Evolutionary conservation across 2,888 invertebrate genomes (phyloP).

Genomic region (Reticulitermes lucifugus): DNA sequence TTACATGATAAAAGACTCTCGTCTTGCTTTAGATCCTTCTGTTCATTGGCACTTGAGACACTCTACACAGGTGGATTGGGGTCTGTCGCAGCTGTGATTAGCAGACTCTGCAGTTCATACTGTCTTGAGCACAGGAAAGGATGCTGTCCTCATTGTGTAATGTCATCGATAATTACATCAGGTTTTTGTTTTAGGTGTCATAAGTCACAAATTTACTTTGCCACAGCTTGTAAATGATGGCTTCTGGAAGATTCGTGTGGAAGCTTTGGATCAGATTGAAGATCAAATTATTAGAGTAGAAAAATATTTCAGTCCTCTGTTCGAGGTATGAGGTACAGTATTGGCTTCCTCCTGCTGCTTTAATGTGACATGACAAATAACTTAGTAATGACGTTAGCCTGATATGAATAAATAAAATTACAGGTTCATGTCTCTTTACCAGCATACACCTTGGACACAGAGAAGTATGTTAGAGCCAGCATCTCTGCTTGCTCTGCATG

Average conservation of each 20-base stretch:
- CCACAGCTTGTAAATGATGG: slow-evolving; percentile 61
- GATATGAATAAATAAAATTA: slow-evolving; percentile 24
- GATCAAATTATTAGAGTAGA: slow-evolving; percentile 60
- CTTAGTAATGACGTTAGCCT: not conserved
- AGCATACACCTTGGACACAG: slow-evolving; percentile 59
- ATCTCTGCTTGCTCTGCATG: slow-evolving; percentile 59
- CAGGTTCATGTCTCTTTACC: slow-evolving; percentile 61
- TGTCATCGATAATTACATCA: slow-evolving; percentile 24
- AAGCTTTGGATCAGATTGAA: slow-evolving; percentile 60
- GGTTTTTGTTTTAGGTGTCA: slow-evolving; percentile 58
- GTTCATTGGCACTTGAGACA: too few species aligned
- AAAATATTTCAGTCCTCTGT: slow-evolving; percentile 61
- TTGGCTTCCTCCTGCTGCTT: not conserved
- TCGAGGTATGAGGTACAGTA: slow-evolving; percentile 58
- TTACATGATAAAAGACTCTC: too few species aligned
- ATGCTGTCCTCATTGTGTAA: not conserved
- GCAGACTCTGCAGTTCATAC: too few species aligned
- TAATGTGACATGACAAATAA: not conserved
- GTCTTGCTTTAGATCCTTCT: too few species aligned
- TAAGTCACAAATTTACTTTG: slow-evolving; percentile 59
- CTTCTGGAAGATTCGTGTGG: slow-evolving; percentile 61
- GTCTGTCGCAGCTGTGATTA: too few species aligned
- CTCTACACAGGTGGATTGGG: too few species aligned
- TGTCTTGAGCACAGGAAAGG: not conserved
- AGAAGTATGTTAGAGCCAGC: slow-evolving; percentile 58